Percentiles rank a stretch among this genome's conserved stretches.
Evolutionary conservation across 2,113 vertebrate genomes (phyloP).

Genomic region (Melanerpes formicivorus): DNA sequence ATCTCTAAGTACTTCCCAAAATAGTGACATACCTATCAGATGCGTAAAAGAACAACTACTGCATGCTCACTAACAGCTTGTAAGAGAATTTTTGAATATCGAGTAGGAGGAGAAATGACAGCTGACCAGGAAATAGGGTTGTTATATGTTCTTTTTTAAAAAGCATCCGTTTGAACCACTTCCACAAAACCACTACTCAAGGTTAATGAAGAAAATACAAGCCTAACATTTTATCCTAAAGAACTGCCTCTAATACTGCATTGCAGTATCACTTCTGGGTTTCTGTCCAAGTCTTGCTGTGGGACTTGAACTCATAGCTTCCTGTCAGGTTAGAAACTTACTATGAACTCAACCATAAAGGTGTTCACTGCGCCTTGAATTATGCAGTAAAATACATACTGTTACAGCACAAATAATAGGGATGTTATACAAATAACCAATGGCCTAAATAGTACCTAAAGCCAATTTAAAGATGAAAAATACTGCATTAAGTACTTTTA

Average conservation of each 20-base stretch:
- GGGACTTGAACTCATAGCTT: background rate
- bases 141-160: background rate
- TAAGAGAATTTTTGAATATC: constrained; percentile 41
- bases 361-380: background rate
- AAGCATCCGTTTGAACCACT: constrained; percentile 3
- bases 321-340: background rate
- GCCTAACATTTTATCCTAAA: background rate
- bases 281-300: constrained; percentile 18
- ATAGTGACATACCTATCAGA: constrained; percentile 49
- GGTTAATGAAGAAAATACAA: constrained; percentile 21
- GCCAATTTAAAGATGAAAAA: background rate
- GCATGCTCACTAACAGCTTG: constrained; percentile 45
- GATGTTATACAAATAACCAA: background rate
- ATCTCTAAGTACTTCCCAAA: constrained; percentile 38
- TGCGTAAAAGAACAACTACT: constrained; percentile 52
- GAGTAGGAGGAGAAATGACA: constrained; percentile 54
- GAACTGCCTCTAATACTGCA: constrained; percentile 5
- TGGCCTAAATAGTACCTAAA: background rate
- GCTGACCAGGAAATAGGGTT: constrained; percentile 40
- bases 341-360: background rate
- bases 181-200: background rate
- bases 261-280: constrained; percentile 18
- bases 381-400: background rate
- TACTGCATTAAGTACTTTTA: background rate
- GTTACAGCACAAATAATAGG: background rate